phyloP scores from a whole-genome alignment of 1,140 invertebrate species.

The Drosophila sulfurigaster region DNA sequence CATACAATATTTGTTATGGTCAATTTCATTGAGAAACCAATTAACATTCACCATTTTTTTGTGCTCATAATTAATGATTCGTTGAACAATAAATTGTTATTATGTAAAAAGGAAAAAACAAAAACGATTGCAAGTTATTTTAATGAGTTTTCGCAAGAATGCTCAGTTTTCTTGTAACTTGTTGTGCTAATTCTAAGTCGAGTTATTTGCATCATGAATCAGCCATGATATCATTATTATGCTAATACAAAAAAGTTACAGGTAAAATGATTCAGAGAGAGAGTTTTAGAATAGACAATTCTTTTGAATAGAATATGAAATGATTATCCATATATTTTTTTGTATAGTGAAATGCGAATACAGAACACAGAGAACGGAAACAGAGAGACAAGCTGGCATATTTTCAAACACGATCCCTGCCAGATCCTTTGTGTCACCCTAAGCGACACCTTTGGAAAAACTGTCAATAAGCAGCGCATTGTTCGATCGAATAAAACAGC shows the following conservation, averaged over 20 bases:
- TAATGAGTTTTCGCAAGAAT: constrained; percentile 16
- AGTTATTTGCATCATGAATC: constrained; percentile 13
- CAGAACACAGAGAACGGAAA: constrained; percentile 52
- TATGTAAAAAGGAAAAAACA: constrained; percentile 7
- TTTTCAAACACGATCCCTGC: constrained; percentile 46
- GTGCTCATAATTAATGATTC: constrained; percentile 33
- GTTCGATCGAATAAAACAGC: constrained; percentile 54
- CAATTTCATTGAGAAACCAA: constrained; percentile 18
- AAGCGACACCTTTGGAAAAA: constrained; percentile 69
- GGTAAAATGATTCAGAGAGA: not conserved
- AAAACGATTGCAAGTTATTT: constrained; percentile 10
- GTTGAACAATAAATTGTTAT: constrained; percentile 6
- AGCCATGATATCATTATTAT: constrained; percentile 33
- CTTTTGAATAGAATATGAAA: constrained; percentile 1
- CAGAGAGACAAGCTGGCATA: constrained; percentile 44
- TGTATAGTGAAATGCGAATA: not conserved
- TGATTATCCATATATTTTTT: not conserved
- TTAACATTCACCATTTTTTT: constrained; percentile 36
- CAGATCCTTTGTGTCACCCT: constrained; percentile 54
- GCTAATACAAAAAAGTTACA: not conserved
- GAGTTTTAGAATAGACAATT: constrained; percentile 9
- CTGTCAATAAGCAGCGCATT: constrained; percentile 79
- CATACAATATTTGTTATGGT: constrained; percentile 32
- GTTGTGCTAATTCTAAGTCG: not conserved
- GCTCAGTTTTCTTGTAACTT: not conserved